These are phyloP conservation scores for Hetaerina americana DNA, from an alignment of 1,140 invertebrate genomes.

Conservation along the genomic window DNA sequence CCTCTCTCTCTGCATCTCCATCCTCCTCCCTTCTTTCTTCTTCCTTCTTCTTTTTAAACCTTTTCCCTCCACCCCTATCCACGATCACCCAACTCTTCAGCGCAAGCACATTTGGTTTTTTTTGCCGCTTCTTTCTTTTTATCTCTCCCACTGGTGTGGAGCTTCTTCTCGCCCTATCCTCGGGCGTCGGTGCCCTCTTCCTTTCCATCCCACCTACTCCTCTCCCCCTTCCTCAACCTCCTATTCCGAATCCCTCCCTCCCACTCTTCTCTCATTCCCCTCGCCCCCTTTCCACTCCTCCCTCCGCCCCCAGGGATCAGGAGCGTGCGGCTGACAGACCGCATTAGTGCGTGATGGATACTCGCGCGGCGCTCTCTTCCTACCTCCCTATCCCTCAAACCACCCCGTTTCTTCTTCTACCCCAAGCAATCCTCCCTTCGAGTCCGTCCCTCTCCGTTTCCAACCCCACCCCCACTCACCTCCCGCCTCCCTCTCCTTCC, in stretches of 20 bases:
- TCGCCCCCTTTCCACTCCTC: not conserved
- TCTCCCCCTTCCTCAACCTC: not conserved
- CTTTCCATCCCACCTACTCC: too few species aligned
- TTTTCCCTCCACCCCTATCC: too few species aligned
- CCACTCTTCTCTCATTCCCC: not conserved
- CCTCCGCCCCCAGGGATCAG: not conserved
- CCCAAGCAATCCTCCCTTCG: too few species aligned
- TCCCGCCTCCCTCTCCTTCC: too few species aligned
- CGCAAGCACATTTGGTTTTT: not conserved
- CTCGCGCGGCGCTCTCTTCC: not conserved
- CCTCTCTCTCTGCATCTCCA: not conserved
- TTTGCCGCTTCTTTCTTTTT: not conserved
- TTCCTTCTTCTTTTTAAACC: not conserved
- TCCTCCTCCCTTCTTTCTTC: not conserved
- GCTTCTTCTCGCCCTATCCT: not conserved
- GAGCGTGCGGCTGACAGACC: not conserved
- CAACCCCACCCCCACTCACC: too few species aligned
- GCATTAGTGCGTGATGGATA: not conserved
- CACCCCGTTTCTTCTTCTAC: too few species aligned
- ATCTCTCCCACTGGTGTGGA: not conserved
- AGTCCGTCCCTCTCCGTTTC: too few species aligned
- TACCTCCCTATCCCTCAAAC: too few species aligned
- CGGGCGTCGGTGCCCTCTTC: not conserved
- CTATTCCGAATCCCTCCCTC: not conserved
- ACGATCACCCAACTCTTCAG: not conserved